Percentiles rank a stretch among this genome's conserved stretches.
Conservation (phyloP, 2,113 vertebrate genomes). For the Hepsetus odoe region DNA sequence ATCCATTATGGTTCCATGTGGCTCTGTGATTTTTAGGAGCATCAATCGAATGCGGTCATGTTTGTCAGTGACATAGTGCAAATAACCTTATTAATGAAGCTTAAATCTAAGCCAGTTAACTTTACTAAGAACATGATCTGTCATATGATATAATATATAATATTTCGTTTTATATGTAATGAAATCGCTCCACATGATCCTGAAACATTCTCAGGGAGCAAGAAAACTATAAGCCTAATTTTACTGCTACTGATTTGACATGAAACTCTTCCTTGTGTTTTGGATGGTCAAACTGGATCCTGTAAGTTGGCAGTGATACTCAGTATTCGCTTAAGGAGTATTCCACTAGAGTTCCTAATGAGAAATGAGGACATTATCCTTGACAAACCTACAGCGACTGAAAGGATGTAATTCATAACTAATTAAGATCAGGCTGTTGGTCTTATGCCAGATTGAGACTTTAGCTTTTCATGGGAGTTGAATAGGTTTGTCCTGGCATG, state of each 20-base stretch:
- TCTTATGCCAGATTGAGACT: conserved; percentile 68
- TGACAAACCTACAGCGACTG: conserved; percentile 59
- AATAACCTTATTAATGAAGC: neutral
- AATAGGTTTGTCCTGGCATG: conserved; percentile 82
- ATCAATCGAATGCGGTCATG: too few relatives aligned
- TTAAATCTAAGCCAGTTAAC: neutral
- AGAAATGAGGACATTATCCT: conserved; percentile 43
- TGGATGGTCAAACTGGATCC: neutral
- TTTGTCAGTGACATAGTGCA: too few relatives aligned
- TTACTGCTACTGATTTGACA: neutral
- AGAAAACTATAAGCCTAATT: neutral
- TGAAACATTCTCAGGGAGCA: conserved; percentile 3
- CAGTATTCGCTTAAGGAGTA: conserved; percentile 27
- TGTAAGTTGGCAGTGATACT: conserved; percentile 18
- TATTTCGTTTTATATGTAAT: neutral
- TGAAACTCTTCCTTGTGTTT: neutral
- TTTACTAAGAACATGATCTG: neutral
- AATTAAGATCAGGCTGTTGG: conserved; percentile 82
- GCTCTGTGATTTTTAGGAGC: too few relatives aligned
- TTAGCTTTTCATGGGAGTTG: conserved; percentile 75
- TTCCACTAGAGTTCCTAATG: conserved; percentile 15
- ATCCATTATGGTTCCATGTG: too few relatives aligned
- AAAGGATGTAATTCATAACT: conserved; percentile 86
- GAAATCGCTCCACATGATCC: neutral
- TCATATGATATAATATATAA: neutral